Evolutionary conservation across 2,797 vertebrate species (phyloP).

Genomic region (Micrastur ruficollis): DNA sequence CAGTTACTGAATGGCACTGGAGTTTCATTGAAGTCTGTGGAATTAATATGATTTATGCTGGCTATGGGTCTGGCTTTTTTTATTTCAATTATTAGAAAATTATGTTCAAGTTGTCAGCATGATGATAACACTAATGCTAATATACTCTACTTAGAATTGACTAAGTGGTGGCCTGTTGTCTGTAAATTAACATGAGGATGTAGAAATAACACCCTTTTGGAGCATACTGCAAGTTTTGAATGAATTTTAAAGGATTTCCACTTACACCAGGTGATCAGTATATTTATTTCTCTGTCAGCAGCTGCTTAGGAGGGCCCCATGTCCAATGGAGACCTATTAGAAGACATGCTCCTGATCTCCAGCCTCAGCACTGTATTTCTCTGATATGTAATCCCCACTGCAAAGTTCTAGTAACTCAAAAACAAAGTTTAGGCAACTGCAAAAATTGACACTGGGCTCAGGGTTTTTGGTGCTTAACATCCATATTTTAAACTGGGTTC

Average conservation of each 20-base stretch:
- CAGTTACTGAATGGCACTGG: neutral
- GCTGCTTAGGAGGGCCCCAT: neutral
- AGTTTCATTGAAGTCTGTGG: neutral
- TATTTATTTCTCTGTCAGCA: neutral
- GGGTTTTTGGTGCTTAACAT: neutral
- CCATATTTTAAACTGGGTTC: neutral
- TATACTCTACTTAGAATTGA: neutral
- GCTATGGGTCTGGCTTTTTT: neutral
- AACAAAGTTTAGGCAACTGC: neutral
- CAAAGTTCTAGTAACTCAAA: neutral
- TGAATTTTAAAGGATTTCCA: neutral
- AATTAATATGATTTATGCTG: neutral
- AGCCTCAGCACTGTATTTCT: neutral
- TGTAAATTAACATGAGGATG: neutral
- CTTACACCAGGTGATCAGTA: neutral
- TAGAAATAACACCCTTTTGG: neutral
- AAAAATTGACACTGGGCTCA: neutral
- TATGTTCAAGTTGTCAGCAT: neutral
- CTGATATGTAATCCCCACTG: neutral
- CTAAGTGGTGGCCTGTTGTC: neutral
- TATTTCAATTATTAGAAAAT: neutral
- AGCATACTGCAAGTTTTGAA: neutral
- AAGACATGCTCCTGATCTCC: neutral
- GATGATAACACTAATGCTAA: neutral
- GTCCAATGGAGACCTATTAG: neutral